Conservation (phyloP, 2,113 vertebrate genomes). For the Callithrix jacchus region DNA sequence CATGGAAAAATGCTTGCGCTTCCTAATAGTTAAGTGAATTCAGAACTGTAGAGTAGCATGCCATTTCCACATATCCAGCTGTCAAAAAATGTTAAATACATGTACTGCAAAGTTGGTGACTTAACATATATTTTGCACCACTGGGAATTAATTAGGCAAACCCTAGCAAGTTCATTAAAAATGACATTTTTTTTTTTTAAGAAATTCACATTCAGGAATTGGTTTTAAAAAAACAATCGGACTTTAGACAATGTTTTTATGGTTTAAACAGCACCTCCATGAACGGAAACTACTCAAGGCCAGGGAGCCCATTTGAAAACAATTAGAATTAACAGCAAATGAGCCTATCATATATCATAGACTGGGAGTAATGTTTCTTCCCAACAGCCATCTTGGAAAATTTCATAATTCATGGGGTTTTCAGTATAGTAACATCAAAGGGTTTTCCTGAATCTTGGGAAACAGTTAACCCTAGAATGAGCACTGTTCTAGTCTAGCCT, state of each 20-base stretch:
- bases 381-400: neutral
- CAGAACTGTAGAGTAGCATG: neutral
- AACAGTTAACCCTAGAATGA: neutral
- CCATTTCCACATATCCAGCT: neutral
- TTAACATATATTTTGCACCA: neutral
- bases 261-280: neutral
- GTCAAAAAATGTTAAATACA: neutral
- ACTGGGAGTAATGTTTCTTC: neutral
- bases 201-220: neutral
- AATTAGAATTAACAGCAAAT: neutral
- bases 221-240: neutral
- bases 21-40: neutral
- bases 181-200: neutral
- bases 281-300: neutral
- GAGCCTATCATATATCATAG: neutral
- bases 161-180: neutral
- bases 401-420: neutral
- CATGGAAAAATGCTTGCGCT: neutral
- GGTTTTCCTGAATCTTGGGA: neutral
- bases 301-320: neutral
- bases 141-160: neutral
- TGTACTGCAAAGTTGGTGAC: neutral
- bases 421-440: neutral
- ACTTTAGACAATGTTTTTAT: neutral
- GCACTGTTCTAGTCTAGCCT: neutral